Conservation (phyloP, 2,797 vertebrate genomes). For the Phoxinus dragarum region DNA sequence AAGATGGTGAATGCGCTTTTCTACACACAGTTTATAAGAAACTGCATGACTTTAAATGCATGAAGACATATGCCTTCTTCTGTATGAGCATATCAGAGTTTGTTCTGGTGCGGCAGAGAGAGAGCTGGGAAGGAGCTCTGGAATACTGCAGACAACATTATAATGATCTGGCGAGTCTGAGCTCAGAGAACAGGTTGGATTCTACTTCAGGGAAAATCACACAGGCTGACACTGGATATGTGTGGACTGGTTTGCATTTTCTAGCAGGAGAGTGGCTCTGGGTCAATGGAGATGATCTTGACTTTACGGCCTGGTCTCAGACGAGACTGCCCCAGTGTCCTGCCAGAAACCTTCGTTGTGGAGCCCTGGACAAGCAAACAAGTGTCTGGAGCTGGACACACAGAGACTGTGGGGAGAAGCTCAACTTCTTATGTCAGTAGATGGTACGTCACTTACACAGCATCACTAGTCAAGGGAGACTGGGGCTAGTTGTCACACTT, state of each 20-base stretch:
- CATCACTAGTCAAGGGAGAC: too few species aligned
- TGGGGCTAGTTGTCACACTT: too few species aligned
- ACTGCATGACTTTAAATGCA: background rate
- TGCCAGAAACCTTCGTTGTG: background rate
- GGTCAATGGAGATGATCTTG: background rate
- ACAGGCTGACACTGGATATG: background rate
- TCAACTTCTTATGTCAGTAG: conserved; percentile 8
- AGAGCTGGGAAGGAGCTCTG: conserved; percentile 45
- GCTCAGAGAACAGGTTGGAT: background rate
- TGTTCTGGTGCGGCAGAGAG: background rate
- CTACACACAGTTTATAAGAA: rapidly evolving
- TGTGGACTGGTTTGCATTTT: conserved; percentile 8
- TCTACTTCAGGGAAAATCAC: background rate
- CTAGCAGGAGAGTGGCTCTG: conserved; percentile 8
- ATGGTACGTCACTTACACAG: background rate
- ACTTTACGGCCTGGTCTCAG: background rate
- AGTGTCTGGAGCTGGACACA: background rate
- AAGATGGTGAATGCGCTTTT: background rate
- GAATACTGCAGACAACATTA: conserved; percentile 44
- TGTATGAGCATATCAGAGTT: conserved; percentile 32
- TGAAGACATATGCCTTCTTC: conserved; percentile 7
- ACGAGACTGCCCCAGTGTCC: background rate
- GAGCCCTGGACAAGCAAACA: background rate
- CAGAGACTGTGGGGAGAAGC: background rate
- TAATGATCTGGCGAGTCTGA: conserved; percentile 46